These are phyloP conservation scores for Plebejus argus DNA, from an alignment of 2,888 invertebrate species.

Conservation along the genomic window DNA sequence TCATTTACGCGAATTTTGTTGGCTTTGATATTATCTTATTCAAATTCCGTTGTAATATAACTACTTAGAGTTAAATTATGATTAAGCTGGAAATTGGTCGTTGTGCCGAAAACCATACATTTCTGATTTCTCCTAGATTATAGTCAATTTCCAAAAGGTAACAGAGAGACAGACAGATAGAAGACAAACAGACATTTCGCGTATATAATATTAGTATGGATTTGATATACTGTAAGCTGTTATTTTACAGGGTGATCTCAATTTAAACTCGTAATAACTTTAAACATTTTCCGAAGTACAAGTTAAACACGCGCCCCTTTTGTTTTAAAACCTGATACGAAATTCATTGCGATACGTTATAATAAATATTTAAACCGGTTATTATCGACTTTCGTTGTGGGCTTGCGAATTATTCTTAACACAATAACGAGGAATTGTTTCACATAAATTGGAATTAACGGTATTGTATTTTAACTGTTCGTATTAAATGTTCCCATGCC, in stretches of 20 bases:
- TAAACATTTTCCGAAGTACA: background rate
- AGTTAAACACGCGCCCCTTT: background rate
- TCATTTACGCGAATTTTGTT: background rate
- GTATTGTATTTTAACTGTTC: background rate
- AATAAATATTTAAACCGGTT: background rate
- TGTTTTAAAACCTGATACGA: background rate
- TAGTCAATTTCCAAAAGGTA: too few species aligned
- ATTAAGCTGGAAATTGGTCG: too few species aligned
- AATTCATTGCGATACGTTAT: conserved; percentile 1
- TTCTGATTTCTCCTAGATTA: too few species aligned
- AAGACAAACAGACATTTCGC: too few species aligned
- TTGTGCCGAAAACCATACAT: too few species aligned
- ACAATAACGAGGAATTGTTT: background rate
- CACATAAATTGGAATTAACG: background rate
- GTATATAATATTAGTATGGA: too few species aligned
- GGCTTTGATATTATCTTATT: too few species aligned
- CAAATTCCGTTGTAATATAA: too few species aligned
- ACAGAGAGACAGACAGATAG: too few species aligned
- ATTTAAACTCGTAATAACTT: background rate
- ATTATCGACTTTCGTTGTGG: background rate
- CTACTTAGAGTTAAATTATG: too few species aligned
- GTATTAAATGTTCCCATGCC: background rate
- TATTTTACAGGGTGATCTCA: background rate
- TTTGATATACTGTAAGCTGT: background rate
- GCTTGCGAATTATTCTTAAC: background rate